Base-by-base conservation (phyloP, 2,888 invertebrate species). In the Drosophila niveifrons region DNA sequence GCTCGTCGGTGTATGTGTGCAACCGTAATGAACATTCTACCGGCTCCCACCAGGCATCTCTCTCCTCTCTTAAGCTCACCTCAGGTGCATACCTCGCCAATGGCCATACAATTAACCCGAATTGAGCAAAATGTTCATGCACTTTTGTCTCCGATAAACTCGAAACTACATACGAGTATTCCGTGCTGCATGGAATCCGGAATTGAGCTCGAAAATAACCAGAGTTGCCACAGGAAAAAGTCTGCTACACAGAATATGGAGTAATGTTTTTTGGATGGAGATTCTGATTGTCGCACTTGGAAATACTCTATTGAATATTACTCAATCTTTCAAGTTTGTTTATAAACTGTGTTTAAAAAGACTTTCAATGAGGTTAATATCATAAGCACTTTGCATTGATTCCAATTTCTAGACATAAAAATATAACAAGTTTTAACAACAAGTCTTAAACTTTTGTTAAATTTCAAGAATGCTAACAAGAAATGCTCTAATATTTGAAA, bases 31-130 rank as follows among this genome's bases (percentile, higher is more conserved):
- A 67, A 79, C 23, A 23, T 23, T 23, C 23, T 23, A 23, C 23
- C 1, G 23, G n/a, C n/a, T n/a, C n/a, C 63, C 55, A 17, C 9
- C 28, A 7, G 15, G 11, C 43, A 29, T 4, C 56, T 23, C n/a
- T n/a, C 23, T n/a, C n/a, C 56, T 23, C 56, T 23, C 23, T n/a
- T 36, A 36, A 36, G 36, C 36, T 36, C 36, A 3, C 36, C 23
- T 23, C 36, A 11, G 1, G n/a, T n/a, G 10, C 23, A 7, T 4
- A 13, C 23, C 23, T n/a, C 13, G 44, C 55, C 55, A 56, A 57
- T 72, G 85, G 69, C 67, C 73, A 57, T 76, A 78, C 88, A 85
- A 89, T 85, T 85, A 85, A 85, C 89, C 88, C 74, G 68, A 89
- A 89, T 89, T 84, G 88, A 73, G 76, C 15, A 57, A 68, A 87